Base-by-base conservation (phyloP, 64 coral and sea anemone genomes). In the Astreopora myriophthalma region DNA sequence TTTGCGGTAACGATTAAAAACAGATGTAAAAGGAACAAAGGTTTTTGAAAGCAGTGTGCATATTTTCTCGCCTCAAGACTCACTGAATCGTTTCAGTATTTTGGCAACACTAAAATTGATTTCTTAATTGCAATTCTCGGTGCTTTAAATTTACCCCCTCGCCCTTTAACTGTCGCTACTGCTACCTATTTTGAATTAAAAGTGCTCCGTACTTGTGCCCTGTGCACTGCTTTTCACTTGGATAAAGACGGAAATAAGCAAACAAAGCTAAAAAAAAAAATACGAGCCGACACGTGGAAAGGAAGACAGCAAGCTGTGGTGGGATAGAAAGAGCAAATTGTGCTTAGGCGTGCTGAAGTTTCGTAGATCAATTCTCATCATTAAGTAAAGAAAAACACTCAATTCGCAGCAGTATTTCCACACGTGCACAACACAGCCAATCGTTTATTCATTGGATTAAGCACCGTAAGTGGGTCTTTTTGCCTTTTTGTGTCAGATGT, bases 1-100 rank as follows among this genome's bases (percentile, higher is more conserved):
- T 80, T 80, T 60, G 52, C 29, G 10, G 55, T 12, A n/a, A 32
- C 34, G 79, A 83, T 65, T 73, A 38, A 73, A 73, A 73, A 73
- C 31, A 64, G 32, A 40, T 64, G 58, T 32, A 64, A 26, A 12
- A 5, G 31, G 16, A 80, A 57, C 27, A 63, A 65, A 27, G 48
- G 17, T 28, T 83, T 64, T 83, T 39, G 6, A 55, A 34, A 83
- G 13, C 79, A 65, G 16, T 8, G n/a, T 31, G 24, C 16, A 20
- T 19, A 64, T 83, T 64, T 64, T 80, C 38, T 39, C 20, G n/a
- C 61, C 32, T 33, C 17, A 19, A 11, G 22, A 2, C 22, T 20
- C 32, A 16, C 33, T 8, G 22, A 38, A 52, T 16, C n/a, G 24
- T 27, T 66, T 66, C 25, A 66, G 25, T 66, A 66, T 66, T 66